Conservation (phyloP, 1,140 invertebrate genomes). For the Eulimnadia texana region DNA sequence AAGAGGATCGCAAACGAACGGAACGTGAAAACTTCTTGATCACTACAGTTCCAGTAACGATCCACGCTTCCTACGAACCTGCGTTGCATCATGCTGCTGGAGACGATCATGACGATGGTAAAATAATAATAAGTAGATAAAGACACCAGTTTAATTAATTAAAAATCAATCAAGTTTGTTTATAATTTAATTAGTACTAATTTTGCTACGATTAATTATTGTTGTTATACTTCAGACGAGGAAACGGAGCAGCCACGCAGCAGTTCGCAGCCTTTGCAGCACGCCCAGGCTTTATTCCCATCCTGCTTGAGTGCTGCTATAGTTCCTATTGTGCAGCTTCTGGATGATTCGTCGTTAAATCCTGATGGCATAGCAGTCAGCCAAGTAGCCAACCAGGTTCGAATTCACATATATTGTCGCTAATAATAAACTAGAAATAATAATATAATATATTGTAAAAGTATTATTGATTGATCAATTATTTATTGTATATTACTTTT, state of each 20-base stretch:
- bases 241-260: conserved; percentile 47
- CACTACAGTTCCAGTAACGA: conserved; percentile 89
- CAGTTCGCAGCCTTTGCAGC: conserved; percentile 43
- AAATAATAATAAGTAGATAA: background rate
- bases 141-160: background rate
- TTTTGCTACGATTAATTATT: too few species aligned
- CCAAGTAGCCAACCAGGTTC: conserved; percentile 72
- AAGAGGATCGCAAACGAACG: conserved; percentile 85
- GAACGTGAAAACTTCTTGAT: conserved; percentile 92
- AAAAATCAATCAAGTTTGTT: background rate
- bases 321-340: conserved; percentile 79
- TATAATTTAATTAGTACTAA: background rate
- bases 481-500: too few species aligned
- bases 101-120: conserved; percentile 67
- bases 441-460: background rate
- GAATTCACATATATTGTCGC: background rate
- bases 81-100: conserved; percentile 56
- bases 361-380: conserved; percentile 82
- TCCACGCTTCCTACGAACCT: conserved; percentile 90
- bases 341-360: conserved; percentile 92
- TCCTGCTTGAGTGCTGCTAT: conserved; percentile 90
- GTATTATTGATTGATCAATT: too few species aligned
- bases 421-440: background rate
- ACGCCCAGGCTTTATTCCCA: conserved; percentile 88
- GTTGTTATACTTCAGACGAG: conserved; percentile 4